A percentile compares a stretch with the other conserved stretches of the same genome.
These are phyloP conservation scores for Planococcus citri DNA, from an alignment of 1,140 invertebrate species.

Conservation along the genomic window DNA sequence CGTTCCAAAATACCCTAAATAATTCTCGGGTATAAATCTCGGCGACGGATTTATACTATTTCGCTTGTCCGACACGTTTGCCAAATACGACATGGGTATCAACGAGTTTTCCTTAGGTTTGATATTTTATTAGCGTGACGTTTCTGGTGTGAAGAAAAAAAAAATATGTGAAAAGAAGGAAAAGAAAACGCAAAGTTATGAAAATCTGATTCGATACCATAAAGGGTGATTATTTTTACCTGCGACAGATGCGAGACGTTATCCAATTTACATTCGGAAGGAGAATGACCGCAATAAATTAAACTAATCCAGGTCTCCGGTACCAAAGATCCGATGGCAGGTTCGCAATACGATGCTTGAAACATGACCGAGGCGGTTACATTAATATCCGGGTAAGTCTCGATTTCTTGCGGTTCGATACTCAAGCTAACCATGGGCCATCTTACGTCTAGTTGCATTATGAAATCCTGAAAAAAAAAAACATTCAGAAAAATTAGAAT, in stretches of 20 bases:
- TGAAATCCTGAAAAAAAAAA: not conserved
- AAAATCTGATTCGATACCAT: too few relatives aligned
- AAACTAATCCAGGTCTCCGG: conserved; percentile 60
- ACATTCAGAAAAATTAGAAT: not conserved
- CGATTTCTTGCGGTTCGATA: conserved; percentile 54
- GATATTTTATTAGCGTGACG: not conserved
- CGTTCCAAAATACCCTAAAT: not conserved
- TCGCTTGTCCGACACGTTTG: not conserved
- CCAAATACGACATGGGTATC: too few relatives aligned
- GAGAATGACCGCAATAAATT: conserved; percentile 57
- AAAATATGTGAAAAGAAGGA: not conserved
- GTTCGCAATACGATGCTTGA: conserved; percentile 38
- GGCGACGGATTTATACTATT: not conserved
- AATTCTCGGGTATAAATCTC: not conserved
- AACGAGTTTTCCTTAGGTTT: too few relatives aligned
- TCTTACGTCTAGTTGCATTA: conserved; percentile 47
- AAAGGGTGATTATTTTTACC: too few relatives aligned
- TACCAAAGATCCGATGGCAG: conserved; percentile 42
- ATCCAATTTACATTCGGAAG: conserved; percentile 35
- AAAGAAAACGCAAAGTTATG: not conserved
- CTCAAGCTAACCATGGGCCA: conserved; percentile 59
- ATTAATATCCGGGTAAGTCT: conserved; percentile 59
- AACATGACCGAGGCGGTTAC: conserved; percentile 59
- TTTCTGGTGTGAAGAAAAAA: not conserved
- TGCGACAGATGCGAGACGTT: conserved; percentile 3